These are phyloP conservation scores for Lasiurus borealis DNA, from an alignment of 2,113 vertebrate genomes.

Conservation along the genomic window DNA sequence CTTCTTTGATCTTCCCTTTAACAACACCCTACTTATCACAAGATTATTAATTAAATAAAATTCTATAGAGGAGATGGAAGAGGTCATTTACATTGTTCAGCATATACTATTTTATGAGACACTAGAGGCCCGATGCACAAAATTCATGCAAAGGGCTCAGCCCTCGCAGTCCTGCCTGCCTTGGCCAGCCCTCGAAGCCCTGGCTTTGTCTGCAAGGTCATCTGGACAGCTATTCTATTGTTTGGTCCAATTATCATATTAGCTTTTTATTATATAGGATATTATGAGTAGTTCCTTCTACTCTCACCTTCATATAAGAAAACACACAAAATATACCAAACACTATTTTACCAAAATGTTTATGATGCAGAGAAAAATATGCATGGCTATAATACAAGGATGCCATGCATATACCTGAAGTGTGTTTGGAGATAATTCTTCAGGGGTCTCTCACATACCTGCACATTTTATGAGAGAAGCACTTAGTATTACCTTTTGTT, in stretches of 20 bases:
- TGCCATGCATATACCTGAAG: background rate
- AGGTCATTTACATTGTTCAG: background rate
- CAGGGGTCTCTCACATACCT: background rate
- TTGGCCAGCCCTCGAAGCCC: too few species aligned
- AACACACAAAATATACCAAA: background rate
- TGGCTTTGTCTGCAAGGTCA: too few species aligned
- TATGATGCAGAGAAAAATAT: background rate
- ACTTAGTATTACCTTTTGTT: background rate
- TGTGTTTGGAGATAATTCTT: background rate
- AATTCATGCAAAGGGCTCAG: too few species aligned
- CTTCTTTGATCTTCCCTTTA: conserved; percentile 8
- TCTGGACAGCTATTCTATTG: too few species aligned
- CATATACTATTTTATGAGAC: background rate
- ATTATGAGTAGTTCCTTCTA: background rate
- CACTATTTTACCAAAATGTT: background rate
- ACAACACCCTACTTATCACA: background rate
- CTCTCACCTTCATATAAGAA: background rate
- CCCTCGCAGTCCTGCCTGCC: too few species aligned
- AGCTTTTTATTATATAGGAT: background rate
- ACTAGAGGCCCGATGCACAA: background rate
- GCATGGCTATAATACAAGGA: background rate
- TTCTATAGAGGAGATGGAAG: conserved; percentile 1
- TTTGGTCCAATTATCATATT: too few species aligned
- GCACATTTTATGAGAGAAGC: background rate
- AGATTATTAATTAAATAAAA: background rate